These are phyloP conservation scores for Leptatherina wallacei DNA, from an alignment of 2,797 vertebrate species.

Conservation along the genomic window DNA sequence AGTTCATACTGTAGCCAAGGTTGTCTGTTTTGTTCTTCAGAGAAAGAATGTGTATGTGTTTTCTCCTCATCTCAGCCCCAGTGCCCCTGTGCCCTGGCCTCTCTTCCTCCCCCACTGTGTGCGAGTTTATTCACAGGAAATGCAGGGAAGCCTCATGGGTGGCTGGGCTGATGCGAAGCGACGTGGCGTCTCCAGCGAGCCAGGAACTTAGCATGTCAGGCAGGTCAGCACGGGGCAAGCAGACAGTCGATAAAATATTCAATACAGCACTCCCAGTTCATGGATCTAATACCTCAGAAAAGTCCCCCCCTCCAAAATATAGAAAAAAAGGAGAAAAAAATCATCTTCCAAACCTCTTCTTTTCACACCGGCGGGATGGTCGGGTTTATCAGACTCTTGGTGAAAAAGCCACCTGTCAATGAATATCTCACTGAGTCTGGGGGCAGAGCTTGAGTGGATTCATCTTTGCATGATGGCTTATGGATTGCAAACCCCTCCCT, in stretches of 20 bases:
- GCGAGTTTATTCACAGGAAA: conserved; percentile 88
- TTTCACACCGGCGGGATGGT: conserved; percentile 38
- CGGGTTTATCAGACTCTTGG: conserved; percentile 53
- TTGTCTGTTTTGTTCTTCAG: conserved; percentile 73
- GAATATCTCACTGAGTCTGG: conserved; percentile 56
- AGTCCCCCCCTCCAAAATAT: conserved; percentile 54
- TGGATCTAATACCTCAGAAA: conserved; percentile 87
- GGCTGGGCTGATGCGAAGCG: conserved; percentile 86
- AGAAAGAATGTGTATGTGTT: conserved; percentile 73
- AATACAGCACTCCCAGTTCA: conserved; percentile 89
- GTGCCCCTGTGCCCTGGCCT: conserved; percentile 77
- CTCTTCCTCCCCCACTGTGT: conserved; percentile 84
- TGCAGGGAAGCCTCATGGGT: conserved; percentile 85
- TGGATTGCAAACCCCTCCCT: conserved; percentile 52
- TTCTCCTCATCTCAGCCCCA: conserved; percentile 71
- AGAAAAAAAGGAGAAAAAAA: conserved; percentile 35
- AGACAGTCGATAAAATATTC: conserved; percentile 95
- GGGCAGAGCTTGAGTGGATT: conserved; percentile 34
- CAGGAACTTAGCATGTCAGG: conserved; percentile 89
- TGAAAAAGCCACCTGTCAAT: conserved; percentile 54
- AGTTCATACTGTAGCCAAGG: conserved; percentile 74
- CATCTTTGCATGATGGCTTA: conserved; percentile 59
- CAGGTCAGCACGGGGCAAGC: conserved; percentile 89
- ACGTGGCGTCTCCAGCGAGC: conserved; percentile 88
- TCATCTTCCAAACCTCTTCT: conserved; percentile 34